Conservation (phyloP, 2,797 vertebrate genomes). For the Otolemur crassicaudatus region DNA sequence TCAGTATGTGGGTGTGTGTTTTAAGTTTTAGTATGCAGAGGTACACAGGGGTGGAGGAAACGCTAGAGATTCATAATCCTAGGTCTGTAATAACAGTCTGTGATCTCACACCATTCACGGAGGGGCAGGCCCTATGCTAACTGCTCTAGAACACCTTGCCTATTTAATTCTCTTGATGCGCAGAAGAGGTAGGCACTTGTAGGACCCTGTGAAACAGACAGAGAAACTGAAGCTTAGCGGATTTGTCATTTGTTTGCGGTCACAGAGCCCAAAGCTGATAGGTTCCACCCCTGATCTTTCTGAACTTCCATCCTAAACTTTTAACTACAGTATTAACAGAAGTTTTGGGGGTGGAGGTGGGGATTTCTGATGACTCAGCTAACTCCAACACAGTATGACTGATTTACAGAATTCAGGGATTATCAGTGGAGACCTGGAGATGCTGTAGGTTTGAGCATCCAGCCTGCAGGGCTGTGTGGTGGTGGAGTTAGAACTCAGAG, state of each 20-base stretch:
- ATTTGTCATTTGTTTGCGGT: neutral
- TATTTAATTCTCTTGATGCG: neutral
- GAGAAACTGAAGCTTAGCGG: neutral
- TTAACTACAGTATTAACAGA: neutral
- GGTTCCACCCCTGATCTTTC: neutral
- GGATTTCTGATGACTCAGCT: neutral
- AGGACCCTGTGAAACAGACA: neutral
- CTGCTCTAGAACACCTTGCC: neutral
- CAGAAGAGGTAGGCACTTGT: neutral
- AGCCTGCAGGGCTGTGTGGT: accelerated
- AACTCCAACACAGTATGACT: neutral
- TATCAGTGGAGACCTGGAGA: neutral
- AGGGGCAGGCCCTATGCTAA: neutral
- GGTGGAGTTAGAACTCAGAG: neutral
- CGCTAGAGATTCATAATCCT: neutral
- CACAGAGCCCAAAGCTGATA: neutral
- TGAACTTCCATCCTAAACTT: neutral
- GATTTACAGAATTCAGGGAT: accelerated
- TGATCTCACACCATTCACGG: neutral
- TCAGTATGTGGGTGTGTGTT: neutral
- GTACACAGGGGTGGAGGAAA: neutral
- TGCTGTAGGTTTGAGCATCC: neutral
- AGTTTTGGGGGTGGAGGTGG: neutral
- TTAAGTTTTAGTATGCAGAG: neutral
- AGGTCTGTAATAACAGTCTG: neutral